These are phyloP conservation scores for Yponomeuta evonymella DNA, from an alignment of 2,888 invertebrate genomes.

Conservation along the genomic window DNA sequence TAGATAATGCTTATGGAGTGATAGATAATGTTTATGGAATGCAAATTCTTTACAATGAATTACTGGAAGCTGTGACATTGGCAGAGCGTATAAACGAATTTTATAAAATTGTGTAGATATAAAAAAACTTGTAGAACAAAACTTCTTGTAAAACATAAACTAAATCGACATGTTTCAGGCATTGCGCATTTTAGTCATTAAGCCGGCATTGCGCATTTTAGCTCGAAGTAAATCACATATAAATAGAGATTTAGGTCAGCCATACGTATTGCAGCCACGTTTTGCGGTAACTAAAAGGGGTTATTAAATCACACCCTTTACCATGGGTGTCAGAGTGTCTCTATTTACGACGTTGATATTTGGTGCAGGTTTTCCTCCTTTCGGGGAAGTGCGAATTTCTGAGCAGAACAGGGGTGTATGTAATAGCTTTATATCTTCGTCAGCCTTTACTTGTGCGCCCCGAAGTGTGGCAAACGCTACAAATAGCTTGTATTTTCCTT, in stretches of 20 bases:
- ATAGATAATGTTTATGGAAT: too few relatives aligned
- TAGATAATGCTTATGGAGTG: too few relatives aligned
- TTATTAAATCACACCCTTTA: neutral
- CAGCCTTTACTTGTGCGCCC: neutral
- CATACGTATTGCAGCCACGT: neutral
- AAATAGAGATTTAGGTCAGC: neutral
- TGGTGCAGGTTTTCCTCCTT: conserved; percentile 12
- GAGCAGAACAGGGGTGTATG: neutral
- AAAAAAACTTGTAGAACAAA: too few relatives aligned
- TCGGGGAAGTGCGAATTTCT: neutral
- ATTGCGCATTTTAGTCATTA: too few relatives aligned
- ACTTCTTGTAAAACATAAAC: too few relatives aligned
- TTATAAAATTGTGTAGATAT: too few relatives aligned
- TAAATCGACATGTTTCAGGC: too few relatives aligned
- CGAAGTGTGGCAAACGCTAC: neutral
- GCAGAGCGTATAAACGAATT: too few relatives aligned
- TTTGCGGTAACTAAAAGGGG: neutral
- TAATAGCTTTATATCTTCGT: neutral
- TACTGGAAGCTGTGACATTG: too few relatives aligned
- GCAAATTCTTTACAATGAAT: too few relatives aligned
- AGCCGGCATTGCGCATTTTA: too few relatives aligned
- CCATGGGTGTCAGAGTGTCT: neutral
- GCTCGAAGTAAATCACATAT: neutral
- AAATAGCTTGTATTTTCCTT: neutral
- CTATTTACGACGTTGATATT: neutral